phyloP scores from a whole-genome alignment of 1,140 invertebrate genomes.

The Drosophila equinoxialis region DNA sequence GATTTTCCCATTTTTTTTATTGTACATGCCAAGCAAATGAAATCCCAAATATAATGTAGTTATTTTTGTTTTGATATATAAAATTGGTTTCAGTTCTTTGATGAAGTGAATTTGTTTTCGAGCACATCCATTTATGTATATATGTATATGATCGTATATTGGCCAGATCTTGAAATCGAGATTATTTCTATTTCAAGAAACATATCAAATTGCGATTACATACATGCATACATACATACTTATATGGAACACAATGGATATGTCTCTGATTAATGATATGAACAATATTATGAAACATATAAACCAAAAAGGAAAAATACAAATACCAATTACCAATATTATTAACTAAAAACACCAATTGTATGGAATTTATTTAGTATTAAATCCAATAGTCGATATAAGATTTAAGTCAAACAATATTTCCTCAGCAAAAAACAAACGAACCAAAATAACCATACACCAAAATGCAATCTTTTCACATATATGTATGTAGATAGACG shows the following conservation, averaged over 20 bases:
- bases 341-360: conserved; percentile 31
- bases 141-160: not conserved
- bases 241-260: conserved; percentile 5
- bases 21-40: not conserved
- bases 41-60: not conserved
- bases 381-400: conserved; percentile 18
- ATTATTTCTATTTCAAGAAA: conserved; percentile 7
- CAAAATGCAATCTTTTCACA: conserved; percentile 4
- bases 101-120: not conserved
- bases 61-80: not conserved
- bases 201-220: conserved; percentile 36
- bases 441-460: not conserved
- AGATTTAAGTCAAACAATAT: not conserved
- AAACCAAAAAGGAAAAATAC: not conserved
- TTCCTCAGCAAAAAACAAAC: not conserved
- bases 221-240: no score
- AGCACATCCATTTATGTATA: not conserved
- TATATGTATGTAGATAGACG: not conserved
- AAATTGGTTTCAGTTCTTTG: no score
- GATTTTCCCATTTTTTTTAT: no score
- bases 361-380: conserved; percentile 32
- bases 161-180: not conserved
- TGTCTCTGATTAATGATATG: conserved; percentile 24
- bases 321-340: conserved; percentile 8
- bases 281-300: not conserved